These are phyloP conservation scores for Tapirus terrestris DNA, from an alignment of 2,113 vertebrate genomes.

Conservation along the genomic window DNA sequence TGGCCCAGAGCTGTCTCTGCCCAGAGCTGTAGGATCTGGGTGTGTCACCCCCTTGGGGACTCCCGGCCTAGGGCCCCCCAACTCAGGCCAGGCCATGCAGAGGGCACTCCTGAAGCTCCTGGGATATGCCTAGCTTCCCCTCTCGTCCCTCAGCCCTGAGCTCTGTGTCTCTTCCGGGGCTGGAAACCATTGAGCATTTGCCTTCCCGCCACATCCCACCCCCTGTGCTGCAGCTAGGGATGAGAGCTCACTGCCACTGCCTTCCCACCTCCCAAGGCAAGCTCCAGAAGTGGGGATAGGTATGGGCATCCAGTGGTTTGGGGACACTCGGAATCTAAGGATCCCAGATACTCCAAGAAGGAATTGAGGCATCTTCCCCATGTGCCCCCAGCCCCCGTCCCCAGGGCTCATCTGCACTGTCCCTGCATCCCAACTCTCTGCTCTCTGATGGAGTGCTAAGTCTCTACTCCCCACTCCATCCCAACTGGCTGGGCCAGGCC, in stretches of 20 bases:
- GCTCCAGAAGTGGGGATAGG: neutral
- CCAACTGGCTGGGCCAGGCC: neutral
- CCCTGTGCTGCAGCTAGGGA: neutral
- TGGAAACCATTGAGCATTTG: neutral
- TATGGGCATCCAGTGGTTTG: rapidly evolving
- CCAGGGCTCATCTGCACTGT: neutral
- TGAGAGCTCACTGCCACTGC: neutral
- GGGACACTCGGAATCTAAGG: neutral
- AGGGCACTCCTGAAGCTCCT: neutral
- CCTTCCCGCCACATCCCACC: neutral
- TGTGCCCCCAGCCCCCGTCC: neutral
- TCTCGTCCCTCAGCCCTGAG: neutral
- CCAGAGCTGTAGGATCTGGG: neutral
- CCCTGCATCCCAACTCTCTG: neutral
- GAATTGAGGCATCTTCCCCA: neutral
- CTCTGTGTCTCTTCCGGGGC: neutral
- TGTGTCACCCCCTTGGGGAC: neutral
- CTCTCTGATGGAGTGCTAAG: neutral
- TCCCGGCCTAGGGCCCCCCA: neutral
- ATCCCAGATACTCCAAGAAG: neutral
- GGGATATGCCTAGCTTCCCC: too few relatives aligned
- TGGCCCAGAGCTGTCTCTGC: neutral
- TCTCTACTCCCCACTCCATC: neutral
- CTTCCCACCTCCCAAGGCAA: neutral
- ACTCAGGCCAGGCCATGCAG: neutral